These are phyloP conservation scores for Dione juno DNA, from an alignment of 2,888 invertebrate genomes.

Conservation along the genomic window DNA sequence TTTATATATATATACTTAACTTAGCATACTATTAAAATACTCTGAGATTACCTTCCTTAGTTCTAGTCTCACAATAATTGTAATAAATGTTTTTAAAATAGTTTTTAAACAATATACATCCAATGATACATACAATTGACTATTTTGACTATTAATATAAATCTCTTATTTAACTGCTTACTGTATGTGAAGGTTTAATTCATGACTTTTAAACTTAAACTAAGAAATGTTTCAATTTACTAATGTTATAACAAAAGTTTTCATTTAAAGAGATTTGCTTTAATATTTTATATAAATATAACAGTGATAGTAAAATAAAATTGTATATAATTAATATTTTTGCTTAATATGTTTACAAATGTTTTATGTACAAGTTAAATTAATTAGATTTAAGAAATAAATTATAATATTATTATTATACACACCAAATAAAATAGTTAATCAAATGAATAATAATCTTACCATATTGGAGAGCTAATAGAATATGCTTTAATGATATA, in stretches of 20 bases:
- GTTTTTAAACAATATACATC: neutral
- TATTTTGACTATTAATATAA: neutral
- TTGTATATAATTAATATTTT: no score
- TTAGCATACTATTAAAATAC: neutral
- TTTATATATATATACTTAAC: slow-evolving; percentile 12
- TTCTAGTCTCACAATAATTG: neutral
- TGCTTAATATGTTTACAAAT: no score
- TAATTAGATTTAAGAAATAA: no score
- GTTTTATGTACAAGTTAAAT: no score
- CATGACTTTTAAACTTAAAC: neutral
- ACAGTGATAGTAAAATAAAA: no score
- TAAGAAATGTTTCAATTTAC: no score
- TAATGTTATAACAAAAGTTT: no score
- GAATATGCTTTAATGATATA: neutral
- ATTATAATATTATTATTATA: no score
- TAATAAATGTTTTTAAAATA: neutral
- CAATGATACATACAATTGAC: neutral
- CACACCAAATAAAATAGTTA: no score
- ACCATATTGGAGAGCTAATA: neutral
- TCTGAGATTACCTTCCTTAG: slow-evolving; percentile 8
- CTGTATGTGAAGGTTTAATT: neutral
- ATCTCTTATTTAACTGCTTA: neutral
- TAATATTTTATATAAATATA: neutral
- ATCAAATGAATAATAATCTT: neutral
- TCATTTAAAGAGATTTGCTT: neutral